Evolutionary conservation across 2,888 invertebrate genomes (phyloP).

Genomic region (Nephrotoma flavescens): DNA sequence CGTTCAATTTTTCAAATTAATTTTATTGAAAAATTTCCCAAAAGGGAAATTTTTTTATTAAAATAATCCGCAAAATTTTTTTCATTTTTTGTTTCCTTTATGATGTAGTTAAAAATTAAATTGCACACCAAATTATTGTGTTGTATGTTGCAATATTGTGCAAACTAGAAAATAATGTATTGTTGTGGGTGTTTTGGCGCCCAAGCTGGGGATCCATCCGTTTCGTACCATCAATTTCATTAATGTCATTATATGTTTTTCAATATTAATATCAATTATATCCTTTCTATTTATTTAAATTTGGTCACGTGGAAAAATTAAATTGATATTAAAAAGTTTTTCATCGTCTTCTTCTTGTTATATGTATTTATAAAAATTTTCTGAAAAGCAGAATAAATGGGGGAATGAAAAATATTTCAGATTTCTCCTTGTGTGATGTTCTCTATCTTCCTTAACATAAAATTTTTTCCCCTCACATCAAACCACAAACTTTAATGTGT

Average conservation of each 20-base stretch:
- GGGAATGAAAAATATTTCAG: neutral
- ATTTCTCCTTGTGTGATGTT: neutral
- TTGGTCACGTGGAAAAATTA: slow-evolving; percentile 3
- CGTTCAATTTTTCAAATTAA: neutral
- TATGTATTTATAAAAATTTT: neutral
- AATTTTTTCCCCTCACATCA: neutral
- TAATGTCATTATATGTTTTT: neutral
- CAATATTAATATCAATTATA: neutral
- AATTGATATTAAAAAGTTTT: slow-evolving; percentile 1
- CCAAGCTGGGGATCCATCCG: too few species aligned
- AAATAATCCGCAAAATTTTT: neutral
- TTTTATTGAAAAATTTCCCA: neutral
- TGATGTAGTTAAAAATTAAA: neutral
- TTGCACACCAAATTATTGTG: neutral
- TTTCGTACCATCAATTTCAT: neutral
- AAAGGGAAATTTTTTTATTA: neutral
- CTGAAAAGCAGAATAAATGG: neutral
- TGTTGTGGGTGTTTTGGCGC: too few species aligned
- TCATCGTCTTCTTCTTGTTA: neutral
- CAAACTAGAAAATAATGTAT: neutral
- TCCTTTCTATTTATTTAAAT: neutral
- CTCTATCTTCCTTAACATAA: neutral
- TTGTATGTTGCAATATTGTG: neutral
- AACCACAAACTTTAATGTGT: neutral
- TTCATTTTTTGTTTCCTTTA: neutral